Evolutionary conservation across 92 coral and sea anemone genomes (phyloP).

Genomic region (Phenganax marumi): DNA sequence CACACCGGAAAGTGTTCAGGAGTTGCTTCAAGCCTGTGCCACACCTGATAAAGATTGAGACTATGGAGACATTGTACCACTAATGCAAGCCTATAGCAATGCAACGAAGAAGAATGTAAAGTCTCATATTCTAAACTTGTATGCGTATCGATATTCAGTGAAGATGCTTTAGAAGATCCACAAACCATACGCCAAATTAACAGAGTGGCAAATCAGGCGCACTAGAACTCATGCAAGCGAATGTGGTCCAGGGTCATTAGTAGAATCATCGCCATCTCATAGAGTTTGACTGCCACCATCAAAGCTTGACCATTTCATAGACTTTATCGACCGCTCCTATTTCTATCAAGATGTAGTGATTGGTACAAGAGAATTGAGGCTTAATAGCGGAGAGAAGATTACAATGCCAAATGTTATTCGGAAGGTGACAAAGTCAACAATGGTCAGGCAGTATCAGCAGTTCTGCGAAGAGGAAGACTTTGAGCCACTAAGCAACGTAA

Average conservation of each 20-base stretch:
- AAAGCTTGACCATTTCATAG: slow-evolving; percentile 66
- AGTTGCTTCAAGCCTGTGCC: slow-evolving; percentile 55
- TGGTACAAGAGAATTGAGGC: slow-evolving; percentile 54
- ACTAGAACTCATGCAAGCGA: slow-evolving; percentile 57
- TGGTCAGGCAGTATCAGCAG: slow-evolving; percentile 53
- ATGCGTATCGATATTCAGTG: slow-evolving; percentile 58
- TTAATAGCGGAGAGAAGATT: slow-evolving; percentile 43
- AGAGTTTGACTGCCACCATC: slow-evolving; percentile 58
- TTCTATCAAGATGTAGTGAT: slow-evolving; percentile 72
- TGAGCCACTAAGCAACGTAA: slow-evolving; percentile 53
- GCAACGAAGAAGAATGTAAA: slow-evolving; percentile 57
- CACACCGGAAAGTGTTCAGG: slow-evolving; percentile 64
- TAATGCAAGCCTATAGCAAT: slow-evolving; percentile 57
- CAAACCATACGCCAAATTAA: slow-evolving; percentile 58
- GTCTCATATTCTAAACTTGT: slow-evolving; percentile 60
- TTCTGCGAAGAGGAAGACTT: slow-evolving; percentile 55
- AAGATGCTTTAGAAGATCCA: slow-evolving; percentile 61
- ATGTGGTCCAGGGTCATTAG: slow-evolving; percentile 58
- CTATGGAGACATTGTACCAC: slow-evolving; percentile 46
- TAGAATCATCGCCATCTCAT: slow-evolving; percentile 48
- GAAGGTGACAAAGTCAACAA: slow-evolving; percentile 57
- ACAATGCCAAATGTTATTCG: slow-evolving; percentile 46
- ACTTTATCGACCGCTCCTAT: slow-evolving; percentile 63
- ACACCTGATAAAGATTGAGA: slow-evolving; percentile 21
- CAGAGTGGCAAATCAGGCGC: slow-evolving; percentile 63